These are phyloP conservation scores for Dicrurus megarhynchus DNA, from an alignment of 2,113 vertebrate species.

Conservation along the genomic window DNA sequence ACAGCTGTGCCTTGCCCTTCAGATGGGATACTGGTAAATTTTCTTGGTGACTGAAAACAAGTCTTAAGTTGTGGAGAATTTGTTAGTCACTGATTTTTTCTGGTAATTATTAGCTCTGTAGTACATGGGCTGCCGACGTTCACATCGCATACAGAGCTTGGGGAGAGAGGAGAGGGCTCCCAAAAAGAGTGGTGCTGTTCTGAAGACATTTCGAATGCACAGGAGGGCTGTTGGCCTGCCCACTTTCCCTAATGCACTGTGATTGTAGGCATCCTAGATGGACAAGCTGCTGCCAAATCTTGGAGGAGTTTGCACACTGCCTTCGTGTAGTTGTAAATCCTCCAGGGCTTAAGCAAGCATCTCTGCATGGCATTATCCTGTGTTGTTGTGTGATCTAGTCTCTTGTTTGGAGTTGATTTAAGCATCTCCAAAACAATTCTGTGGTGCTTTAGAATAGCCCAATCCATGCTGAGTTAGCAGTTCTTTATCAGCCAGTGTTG, in stretches of 20 bases:
- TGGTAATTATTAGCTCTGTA: not conserved
- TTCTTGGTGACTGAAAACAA: not conserved
- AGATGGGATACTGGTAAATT: not conserved
- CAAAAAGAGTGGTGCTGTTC: not conserved
- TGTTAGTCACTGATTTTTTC: not conserved
- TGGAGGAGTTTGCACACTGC: not conserved
- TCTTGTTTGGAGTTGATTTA: not conserved
- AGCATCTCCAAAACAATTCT: not conserved
- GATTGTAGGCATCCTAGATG: not conserved
- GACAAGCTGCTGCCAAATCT: not conserved
- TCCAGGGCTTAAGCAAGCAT: not conserved
- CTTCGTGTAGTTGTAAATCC: not conserved
- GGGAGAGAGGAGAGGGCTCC: not conserved
- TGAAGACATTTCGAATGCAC: not conserved
- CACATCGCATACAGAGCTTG: rapidly evolving
- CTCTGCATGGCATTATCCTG: not conserved
- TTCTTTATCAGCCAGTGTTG: not conserved
- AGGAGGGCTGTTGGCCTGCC: not conserved
- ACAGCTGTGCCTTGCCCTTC: not conserved
- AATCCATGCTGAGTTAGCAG: not conserved
- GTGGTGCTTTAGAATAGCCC: not conserved
- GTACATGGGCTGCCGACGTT: not conserved
- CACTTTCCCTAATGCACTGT: rapidly evolving
- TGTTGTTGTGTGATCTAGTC: not conserved
- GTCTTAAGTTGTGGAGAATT: not conserved